phyloP scores from a whole-genome alignment of 2,888 invertebrate genomes.

The Pseudolycoriella hygida region DNA sequence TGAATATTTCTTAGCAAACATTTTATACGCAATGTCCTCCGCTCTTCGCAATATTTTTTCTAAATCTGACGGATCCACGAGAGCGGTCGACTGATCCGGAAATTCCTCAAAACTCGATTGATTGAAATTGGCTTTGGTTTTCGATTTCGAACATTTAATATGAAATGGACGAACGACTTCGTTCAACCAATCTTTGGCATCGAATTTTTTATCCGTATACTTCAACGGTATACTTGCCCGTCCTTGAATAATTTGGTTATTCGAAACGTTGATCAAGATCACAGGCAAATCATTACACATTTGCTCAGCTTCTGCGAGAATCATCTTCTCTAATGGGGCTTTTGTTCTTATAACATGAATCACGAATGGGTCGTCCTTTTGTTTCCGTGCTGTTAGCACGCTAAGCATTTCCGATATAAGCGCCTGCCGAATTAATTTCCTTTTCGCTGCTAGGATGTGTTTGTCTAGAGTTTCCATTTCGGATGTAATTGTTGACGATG shows the following conservation, averaged over 20 bases:
- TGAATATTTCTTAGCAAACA: not conserved
- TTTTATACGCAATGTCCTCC: not conserved
- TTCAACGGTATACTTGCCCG: conserved; percentile 4
- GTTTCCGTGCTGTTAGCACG: not conserved
- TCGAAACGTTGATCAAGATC: conserved; percentile 3
- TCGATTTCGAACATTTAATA: not conserved
- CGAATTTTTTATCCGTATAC: conserved; percentile 30
- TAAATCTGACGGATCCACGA: not conserved
- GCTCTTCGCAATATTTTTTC: not conserved
- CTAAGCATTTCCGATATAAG: not conserved
- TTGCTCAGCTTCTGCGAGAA: not conserved
- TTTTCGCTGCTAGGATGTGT: not conserved
- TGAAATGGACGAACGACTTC: conserved; percentile 28
- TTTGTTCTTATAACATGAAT: conserved; percentile 1
- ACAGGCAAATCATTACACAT: conserved; percentile 3
- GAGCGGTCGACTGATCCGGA: not conserved
- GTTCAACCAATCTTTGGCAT: conserved; percentile 51
- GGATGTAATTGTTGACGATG: not conserved
- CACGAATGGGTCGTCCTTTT: conserved; percentile 1
- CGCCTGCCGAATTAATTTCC: not conserved
- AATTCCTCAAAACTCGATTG: not conserved
- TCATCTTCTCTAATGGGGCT: not conserved
- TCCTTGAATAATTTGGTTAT: conserved; percentile 3
- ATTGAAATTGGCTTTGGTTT: not conserved
- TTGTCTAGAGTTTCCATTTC: not conserved